These are phyloP conservation scores for Serinus canaria DNA, from an alignment of 2,113 vertebrate species.

Conservation along the genomic window DNA sequence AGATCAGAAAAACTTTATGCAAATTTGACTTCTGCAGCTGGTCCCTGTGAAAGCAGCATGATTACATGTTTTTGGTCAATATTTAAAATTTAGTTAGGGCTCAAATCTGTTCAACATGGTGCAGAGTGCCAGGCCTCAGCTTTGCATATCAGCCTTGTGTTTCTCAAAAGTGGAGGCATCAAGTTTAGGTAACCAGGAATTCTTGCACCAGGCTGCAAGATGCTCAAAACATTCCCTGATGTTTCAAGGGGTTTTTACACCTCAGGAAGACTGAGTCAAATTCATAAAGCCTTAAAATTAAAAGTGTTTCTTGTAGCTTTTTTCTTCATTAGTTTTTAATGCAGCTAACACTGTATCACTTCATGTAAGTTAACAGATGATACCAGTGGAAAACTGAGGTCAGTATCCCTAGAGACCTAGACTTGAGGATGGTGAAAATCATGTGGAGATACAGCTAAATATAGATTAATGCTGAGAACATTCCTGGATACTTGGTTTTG, in stretches of 20 bases:
- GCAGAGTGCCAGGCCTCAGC: background rate
- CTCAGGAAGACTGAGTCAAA: background rate
- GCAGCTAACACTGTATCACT: background rate
- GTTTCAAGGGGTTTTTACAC: background rate
- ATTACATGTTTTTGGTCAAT: background rate
- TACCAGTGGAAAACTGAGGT: conserved; percentile 45
- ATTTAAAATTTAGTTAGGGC: background rate
- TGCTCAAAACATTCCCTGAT: background rate
- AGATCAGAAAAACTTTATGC: background rate
- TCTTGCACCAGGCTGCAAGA: background rate
- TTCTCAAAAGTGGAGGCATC: background rate
- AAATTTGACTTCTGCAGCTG: background rate
- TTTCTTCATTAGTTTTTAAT: background rate
- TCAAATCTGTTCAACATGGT: background rate
- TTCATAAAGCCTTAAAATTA: background rate
- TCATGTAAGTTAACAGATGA: conserved; percentile 13
- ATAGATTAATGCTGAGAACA: conserved; percentile 57
- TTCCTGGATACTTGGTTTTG: conserved; percentile 53
- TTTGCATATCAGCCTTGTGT: background rate
- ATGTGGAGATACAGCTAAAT: conserved; percentile 44
- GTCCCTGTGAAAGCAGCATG: background rate
- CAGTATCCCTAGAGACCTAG: conserved; percentile 26
- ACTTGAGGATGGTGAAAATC: conserved; percentile 28
- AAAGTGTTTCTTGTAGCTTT: background rate
- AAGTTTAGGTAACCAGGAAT: background rate